These are phyloP conservation scores for Timandra comae DNA, from an alignment of 2,888 invertebrate genomes.

Conservation along the genomic window DNA sequence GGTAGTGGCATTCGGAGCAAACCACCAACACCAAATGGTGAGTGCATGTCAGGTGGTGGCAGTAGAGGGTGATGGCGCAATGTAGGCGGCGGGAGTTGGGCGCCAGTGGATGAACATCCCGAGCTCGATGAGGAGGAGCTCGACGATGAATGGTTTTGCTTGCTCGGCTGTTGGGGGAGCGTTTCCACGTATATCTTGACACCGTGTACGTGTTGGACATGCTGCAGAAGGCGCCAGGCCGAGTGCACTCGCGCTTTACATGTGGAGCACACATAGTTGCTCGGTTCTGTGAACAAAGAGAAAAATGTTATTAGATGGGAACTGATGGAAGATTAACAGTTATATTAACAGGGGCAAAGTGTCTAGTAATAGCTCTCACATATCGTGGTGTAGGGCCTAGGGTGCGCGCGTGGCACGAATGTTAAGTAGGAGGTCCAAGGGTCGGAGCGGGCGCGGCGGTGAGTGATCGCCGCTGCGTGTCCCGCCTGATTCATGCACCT, in stretches of 20 bases:
- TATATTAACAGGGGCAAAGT: conserved; percentile 75
- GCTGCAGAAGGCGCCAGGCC: conserved; percentile 97
- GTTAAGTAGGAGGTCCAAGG: conserved; percentile 70
- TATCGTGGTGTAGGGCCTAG: conserved; percentile 74
- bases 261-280: conserved; percentile 94
- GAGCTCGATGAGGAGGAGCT: conserved; percentile 77
- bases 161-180: conserved; percentile 54
- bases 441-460: conserved; percentile 58
- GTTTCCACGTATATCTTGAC: conserved; percentile 93
- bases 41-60: conserved; percentile 84
- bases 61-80: conserved; percentile 81
- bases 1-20: conserved; percentile 86
- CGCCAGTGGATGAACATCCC: conserved; percentile 70
- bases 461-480: conserved; percentile 74
- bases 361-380: conserved; percentile 77
- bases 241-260: conserved; percentile 94
- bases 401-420: conserved; percentile 63
- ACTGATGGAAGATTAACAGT: conserved; percentile 64
- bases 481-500: conserved; percentile 76
- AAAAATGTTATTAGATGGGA: conserved; percentile 32
- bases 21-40: conserved; percentile 84
- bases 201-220: conserved; percentile 95
- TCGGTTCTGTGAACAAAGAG: conserved; percentile 85
- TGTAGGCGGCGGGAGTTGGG: conserved; percentile 77
- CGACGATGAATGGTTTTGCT: conserved; percentile 75